phyloP scores from a whole-genome alignment of 2,113 vertebrate genomes.

The Psilopogon haemacephalus region DNA sequence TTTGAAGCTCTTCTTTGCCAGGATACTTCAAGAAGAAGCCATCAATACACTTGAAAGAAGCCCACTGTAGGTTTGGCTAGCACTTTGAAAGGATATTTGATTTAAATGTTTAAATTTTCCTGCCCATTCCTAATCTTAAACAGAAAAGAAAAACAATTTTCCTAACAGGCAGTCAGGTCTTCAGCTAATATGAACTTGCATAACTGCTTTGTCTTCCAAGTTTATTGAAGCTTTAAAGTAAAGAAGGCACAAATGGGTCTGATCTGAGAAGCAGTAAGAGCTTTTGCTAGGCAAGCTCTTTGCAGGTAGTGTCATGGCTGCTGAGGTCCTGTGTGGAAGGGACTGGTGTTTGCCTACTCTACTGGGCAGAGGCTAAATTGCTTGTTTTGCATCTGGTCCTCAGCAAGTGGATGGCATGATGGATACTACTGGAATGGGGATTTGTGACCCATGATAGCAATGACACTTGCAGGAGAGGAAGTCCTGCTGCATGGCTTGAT shows the following conservation, averaged over 20 bases:
- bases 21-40: not conserved
- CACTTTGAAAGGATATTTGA: not conserved
- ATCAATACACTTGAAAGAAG: not conserved
- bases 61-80: not conserved
- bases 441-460: accelerated
- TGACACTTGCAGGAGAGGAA: not conserved
- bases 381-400: not conserved
- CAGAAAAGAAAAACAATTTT: not conserved
- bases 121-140: not conserved
- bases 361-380: not conserved
- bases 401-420: not conserved
- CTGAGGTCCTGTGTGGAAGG: not conserved
- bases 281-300: not conserved
- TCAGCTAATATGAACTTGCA: not conserved
- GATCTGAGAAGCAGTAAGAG: not conserved
- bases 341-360: not conserved
- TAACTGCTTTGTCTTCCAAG: not conserved
- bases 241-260: not conserved
- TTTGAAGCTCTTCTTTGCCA: not conserved
- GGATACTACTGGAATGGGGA: not conserved
- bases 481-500: no score
- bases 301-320: not conserved
- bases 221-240: not conserved
- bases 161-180: not conserved
- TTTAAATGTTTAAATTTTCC: not conserved